Percentiles rank a stretch among this genome's conserved stretches.
Evolutionary conservation across 2,888 invertebrate genomes (phyloP).

Genomic region (Neuroscelio doddi): DNA sequence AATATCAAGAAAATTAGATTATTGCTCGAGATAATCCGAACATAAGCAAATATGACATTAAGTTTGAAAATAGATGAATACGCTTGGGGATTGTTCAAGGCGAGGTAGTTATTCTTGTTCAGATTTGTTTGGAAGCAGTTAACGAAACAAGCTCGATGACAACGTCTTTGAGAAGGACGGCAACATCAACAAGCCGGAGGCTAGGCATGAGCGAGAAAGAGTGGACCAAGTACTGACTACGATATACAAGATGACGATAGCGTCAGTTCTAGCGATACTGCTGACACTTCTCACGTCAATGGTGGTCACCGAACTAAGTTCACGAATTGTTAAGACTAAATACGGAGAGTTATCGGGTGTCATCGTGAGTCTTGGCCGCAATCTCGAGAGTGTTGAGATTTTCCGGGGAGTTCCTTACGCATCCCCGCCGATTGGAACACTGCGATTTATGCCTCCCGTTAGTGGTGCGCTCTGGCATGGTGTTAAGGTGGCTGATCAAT

Average conservation of each 20-base stretch:
- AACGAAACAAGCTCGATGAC: conserved; percentile 20
- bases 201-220: conserved; percentile 26
- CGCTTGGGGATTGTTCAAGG: background rate
- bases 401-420: conserved; percentile 96
- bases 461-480: conserved; percentile 94
- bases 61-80: background rate
- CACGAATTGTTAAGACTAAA: conserved; percentile 89
- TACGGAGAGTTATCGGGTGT: conserved; percentile 91
- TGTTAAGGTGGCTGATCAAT: conserved; percentile 88
- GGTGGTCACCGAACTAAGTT: conserved; percentile 74
- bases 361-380: conserved; percentile 85
- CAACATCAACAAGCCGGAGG: conserved; percentile 9
- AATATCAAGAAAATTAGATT: no score
- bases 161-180: conserved; percentile 14
- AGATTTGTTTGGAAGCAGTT: background rate
- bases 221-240: conserved; percentile 25
- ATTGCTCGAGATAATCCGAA: background rate
- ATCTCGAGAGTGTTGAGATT: conserved; percentile 90
- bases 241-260: conserved; percentile 33
- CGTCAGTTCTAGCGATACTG: conserved; percentile 39
- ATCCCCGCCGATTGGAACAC: conserved; percentile 88
- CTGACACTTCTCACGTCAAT: conserved; percentile 41
- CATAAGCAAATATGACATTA: background rate
- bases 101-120: background rate
- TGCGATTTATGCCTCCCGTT: conserved; percentile 97